These are phyloP conservation scores for Spodoptera picta DNA, from an alignment of 2,888 invertebrate species.

Conservation along the genomic window DNA sequence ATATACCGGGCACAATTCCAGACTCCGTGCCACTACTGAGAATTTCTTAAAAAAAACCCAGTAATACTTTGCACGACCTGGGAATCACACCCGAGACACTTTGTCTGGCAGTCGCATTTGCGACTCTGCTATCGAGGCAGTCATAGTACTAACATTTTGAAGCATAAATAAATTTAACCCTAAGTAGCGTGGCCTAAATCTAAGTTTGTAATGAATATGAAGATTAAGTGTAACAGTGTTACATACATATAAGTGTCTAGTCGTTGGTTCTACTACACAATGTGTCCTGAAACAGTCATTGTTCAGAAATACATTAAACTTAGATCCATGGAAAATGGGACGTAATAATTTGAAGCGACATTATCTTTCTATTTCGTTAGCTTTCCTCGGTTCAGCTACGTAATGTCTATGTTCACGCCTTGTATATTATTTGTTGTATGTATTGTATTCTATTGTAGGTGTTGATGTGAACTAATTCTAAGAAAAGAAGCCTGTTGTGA, in stretches of 20 bases:
- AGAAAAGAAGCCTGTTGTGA: no score
- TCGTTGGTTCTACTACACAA: conserved; percentile 2
- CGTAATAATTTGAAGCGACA: conserved; percentile 40
- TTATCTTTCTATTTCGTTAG: conserved; percentile 36
- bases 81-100: no score
- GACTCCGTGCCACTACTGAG: no score
- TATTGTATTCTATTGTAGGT: no score
- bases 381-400: conserved; percentile 7
- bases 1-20: no score
- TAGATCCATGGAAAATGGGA: conserved; percentile 29
- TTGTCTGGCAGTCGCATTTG: no score
- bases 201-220: conserved; percentile 12
- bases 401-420: conserved; percentile 28
- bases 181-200: neutral
- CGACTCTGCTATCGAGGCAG: no score
- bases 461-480: no score
- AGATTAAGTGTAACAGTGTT: neutral
- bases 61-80: no score
- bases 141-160: no score
- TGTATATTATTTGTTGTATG: neutral
- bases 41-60: no score
- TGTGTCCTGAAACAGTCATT: conserved; percentile 14
- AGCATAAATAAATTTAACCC: neutral
- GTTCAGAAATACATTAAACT: conserved; percentile 23
- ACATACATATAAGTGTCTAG: neutral